Evolutionary conservation across 1,140 invertebrate species (phyloP).

Genomic region (Drosophila persimilis): DNA sequence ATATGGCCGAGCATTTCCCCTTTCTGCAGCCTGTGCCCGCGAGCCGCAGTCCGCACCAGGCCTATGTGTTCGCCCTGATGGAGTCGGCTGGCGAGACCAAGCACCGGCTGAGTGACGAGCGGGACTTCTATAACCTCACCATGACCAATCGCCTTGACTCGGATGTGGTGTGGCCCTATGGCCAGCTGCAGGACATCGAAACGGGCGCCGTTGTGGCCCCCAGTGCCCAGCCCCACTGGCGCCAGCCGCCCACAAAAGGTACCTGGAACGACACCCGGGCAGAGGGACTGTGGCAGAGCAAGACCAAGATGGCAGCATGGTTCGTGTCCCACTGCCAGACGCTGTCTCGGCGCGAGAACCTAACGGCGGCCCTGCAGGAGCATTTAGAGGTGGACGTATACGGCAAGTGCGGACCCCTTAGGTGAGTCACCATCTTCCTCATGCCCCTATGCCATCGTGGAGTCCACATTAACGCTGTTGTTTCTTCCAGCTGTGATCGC

Average conservation of each 20-base stretch:
- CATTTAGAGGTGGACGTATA: conserved; percentile 87
- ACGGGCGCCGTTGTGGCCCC: conserved; percentile 64
- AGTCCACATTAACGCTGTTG: not conserved
- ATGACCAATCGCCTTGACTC: conserved; percentile 86
- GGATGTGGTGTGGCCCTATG: conserved; percentile 87
- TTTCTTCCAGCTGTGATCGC: conserved; percentile 70
- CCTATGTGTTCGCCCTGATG: conserved; percentile 71
- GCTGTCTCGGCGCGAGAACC: conserved; percentile 84
- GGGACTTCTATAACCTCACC: conserved; percentile 85
- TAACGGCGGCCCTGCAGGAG: conserved; percentile 84
- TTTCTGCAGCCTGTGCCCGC: conserved; percentile 29
- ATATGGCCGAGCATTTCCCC: conserved; percentile 68
- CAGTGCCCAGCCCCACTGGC: conserved; percentile 41
- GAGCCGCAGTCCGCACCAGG: conserved; percentile 31
- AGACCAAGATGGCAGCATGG: conserved; percentile 85
- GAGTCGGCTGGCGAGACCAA: conserved; percentile 79
- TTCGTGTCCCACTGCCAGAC: conserved; percentile 86
- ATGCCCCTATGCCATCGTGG: too few relatives aligned
- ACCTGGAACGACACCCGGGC: conserved; percentile 50
- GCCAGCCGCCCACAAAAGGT: conserved; percentile 10
- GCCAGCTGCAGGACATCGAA: conserved; percentile 75
- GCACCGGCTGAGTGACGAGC: conserved; percentile 55
- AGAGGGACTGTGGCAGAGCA: conserved; percentile 73
- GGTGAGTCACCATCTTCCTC: conserved; percentile 39
- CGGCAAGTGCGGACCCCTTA: conserved; percentile 85